phyloP scores from a whole-genome alignment of 1,140 invertebrate genomes.

The Neoseiulus cucumeris region DNA sequence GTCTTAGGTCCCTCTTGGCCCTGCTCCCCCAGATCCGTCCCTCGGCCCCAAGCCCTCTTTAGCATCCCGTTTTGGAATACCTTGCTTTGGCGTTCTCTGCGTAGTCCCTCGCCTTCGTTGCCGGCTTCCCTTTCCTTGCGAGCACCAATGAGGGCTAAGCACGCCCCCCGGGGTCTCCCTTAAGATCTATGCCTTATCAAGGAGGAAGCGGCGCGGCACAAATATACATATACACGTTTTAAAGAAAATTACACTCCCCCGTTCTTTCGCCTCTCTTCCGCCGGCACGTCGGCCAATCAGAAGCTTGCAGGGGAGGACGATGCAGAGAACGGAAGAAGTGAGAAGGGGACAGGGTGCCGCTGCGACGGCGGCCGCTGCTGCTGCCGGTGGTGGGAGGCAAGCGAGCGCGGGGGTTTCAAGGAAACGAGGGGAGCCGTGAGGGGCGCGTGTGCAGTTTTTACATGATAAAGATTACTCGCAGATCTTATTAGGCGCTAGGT shows the following conservation, averaged over 20 bases:
- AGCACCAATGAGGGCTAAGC: constrained; percentile 10
- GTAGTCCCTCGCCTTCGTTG: neutral
- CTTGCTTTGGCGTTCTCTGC: too few species aligned
- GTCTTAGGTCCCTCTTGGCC: neutral
- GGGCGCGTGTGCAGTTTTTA: neutral
- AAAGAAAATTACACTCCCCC: constrained; percentile 11
- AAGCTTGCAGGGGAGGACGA: neutral
- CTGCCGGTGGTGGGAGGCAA: too few species aligned
- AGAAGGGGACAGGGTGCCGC: too few species aligned
- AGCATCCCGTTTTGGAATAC: too few species aligned
- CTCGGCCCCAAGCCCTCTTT: too few species aligned
- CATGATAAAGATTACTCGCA: constrained; percentile 10
- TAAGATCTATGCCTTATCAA: constrained; percentile 12
- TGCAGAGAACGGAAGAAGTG: neutral
- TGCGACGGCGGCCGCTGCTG: too few species aligned
- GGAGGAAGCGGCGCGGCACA: neutral
- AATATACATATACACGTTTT: constrained; percentile 12
- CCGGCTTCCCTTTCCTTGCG: constrained; percentile 2
- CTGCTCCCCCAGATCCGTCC: neutral
- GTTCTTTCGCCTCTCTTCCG: neutral
- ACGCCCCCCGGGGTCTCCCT: constrained; percentile 10
- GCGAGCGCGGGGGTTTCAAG: too few species aligned
- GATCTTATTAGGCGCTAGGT: constrained; percentile 11
- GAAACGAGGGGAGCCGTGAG: too few species aligned
- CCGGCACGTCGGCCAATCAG: constrained; percentile 5